A percentile compares a stretch with the other conserved stretches of the same genome.
These are phyloP conservation scores for Planiliza haematocheilus DNA, from an alignment of 2,113 vertebrate genomes.

Conservation along the genomic window DNA sequence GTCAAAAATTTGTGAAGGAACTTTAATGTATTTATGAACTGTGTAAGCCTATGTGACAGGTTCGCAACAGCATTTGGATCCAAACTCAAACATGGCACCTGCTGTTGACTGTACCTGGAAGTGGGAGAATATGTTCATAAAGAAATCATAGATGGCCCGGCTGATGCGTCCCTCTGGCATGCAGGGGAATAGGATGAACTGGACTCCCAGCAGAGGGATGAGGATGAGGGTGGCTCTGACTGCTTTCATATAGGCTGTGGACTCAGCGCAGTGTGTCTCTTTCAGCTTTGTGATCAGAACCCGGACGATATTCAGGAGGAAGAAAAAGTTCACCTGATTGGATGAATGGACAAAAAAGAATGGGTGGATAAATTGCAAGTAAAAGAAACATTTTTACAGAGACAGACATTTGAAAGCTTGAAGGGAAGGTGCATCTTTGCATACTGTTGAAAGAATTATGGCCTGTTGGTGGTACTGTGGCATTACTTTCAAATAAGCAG, in stretches of 20 bases:
- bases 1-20: too few species aligned
- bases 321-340: constrained; percentile 84
- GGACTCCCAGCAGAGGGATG: constrained; percentile 83
- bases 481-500: background rate
- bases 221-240: constrained; percentile 86
- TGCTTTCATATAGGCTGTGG: constrained; percentile 84
- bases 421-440: background rate
- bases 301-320: constrained; percentile 86
- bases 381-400: background rate
- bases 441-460: background rate
- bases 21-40: too few species aligned
- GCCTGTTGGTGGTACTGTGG: constrained; percentile 43
- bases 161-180: constrained; percentile 66
- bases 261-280: constrained; percentile 82
- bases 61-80: background rate
- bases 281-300: constrained; percentile 86
- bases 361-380: background rate
- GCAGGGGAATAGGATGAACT: constrained; percentile 81
- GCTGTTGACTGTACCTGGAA: constrained; percentile 78
- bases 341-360: background rate
- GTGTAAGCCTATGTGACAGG: background rate
- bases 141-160: constrained; percentile 72
- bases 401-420: background rate
- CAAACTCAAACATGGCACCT: background rate
- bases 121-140: constrained; percentile 76